phyloP scores from a whole-genome alignment of 37 sponge, comb jelly and placozoan species.

The Agelas oroides region DNA sequence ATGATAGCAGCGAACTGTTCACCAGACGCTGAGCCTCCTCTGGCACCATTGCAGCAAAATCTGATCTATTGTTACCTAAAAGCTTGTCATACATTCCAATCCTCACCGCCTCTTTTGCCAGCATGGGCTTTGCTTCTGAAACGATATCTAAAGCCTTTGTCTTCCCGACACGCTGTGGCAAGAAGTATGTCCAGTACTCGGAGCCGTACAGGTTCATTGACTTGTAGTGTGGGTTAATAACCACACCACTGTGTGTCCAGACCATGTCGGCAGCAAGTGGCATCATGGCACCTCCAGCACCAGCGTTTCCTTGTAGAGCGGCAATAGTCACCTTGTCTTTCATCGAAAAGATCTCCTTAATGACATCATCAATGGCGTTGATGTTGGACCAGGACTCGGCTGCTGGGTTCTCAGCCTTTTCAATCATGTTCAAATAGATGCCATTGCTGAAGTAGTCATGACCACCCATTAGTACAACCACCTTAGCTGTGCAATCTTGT shows the following conservation, averaged over 20 bases:
- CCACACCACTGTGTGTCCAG: not conserved
- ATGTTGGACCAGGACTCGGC: constrained; percentile 25
- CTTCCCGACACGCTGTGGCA: constrained; percentile 25
- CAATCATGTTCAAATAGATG: constrained; percentile 24
- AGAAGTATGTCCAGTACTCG: constrained; percentile 43
- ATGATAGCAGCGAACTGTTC: too few relatives aligned
- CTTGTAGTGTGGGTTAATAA: constrained; percentile 42
- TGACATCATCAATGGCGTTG: constrained; percentile 27
- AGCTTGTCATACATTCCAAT: constrained; percentile 35
- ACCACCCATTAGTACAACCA: constrained; percentile 22
- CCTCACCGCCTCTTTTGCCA: constrained; percentile 5
- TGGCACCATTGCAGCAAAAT: not conserved
- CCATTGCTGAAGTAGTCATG: constrained; percentile 23
- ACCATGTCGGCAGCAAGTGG: constrained; percentile 36
- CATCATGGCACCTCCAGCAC: constrained; percentile 50
- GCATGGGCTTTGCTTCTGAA: not conserved
- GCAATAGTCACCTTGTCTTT: constrained; percentile 24
- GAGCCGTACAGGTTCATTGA: constrained; percentile 32
- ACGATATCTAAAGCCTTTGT: not conserved
- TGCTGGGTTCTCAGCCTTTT: not conserved
- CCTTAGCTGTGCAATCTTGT: not conserved
- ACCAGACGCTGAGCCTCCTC: too few relatives aligned
- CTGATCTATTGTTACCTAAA: not conserved
- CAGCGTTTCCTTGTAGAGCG: constrained; percentile 17
- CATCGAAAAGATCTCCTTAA: not conserved